Base-by-base conservation (phyloP, 2,888 invertebrate genomes). In the Drosophila formosana region DNA sequence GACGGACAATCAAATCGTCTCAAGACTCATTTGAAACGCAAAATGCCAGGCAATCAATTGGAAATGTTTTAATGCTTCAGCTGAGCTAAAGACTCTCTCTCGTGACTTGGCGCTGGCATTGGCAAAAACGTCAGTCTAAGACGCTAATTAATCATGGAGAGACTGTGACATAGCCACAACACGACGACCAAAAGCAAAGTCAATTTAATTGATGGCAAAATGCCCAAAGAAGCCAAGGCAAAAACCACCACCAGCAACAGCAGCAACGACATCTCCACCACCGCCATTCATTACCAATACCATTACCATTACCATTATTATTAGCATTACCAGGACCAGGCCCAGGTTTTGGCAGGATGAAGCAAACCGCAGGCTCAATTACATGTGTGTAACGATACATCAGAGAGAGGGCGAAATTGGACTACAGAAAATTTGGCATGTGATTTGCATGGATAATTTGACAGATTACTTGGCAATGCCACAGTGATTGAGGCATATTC, bases 381-480 rank as follows among this genome's bases (percentile, higher is more conserved):
- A 83, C 84, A 81, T 78, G 51, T 70, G 49, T 18, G 23, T 23
- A 37, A 37, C 37, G 37, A 9, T 30, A 5, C 9, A n/a, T 28
- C 25, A 26, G 26, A 18, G 49, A 70, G 65, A 51, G 46, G 51
- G 66, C 41, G 32, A n/a, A 50, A 49, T 41, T 30, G 43, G 53
- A 53, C 61, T 47, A 26, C 7, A 64, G 57, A 65, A 60, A 77
- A 69, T 69, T 66, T 50, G 60, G 56, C 66, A 51, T 69, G 71
- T 53, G 84, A 84, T 88, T 88, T 88, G 89, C 88, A 89, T 89
- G 89, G 78, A 76, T 89, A 89, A 89, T 89, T 88, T 88, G 89
- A 89, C 85, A 89, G 89, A 88, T 88, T 89, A 85, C 84, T 71
- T 75, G 49, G 70, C 66, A 63, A 51, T 43, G 66, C 55, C 66